phyloP scores from a whole-genome alignment of 2,113 vertebrate species.

The Oreotragus oreotragus region DNA sequence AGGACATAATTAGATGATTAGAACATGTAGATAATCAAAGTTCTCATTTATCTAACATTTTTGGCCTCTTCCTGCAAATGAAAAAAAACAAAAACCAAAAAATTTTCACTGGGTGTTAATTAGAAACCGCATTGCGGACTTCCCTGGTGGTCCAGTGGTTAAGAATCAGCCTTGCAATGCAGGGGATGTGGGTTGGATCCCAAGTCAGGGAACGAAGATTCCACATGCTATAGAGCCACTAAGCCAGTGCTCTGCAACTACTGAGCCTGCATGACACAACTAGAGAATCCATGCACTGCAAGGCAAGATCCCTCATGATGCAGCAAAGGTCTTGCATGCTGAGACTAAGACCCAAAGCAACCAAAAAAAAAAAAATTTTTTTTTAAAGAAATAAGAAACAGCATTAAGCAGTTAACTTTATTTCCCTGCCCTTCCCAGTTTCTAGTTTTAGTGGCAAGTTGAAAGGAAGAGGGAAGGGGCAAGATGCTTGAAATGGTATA shows the following conservation, averaged over 20 bases:
- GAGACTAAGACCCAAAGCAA: background rate
- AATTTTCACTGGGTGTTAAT: background rate
- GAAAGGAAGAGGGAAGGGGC: background rate
- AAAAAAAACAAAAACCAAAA: constrained; percentile 11
- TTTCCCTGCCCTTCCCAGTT: background rate
- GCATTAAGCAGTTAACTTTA: background rate
- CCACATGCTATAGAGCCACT: background rate
- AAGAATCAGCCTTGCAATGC: background rate
- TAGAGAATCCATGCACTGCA: background rate
- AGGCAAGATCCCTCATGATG: background rate
- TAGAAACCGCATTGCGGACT: background rate
- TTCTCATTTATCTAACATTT: background rate
- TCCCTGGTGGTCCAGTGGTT: background rate
- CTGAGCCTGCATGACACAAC: background rate
- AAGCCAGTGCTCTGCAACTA: background rate
- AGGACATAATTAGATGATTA: background rate
- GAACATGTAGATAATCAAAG: background rate
- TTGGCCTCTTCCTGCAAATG: background rate
- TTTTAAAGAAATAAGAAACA: background rate
- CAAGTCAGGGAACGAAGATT: background rate
- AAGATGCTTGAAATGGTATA: background rate
- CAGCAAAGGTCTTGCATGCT: background rate
- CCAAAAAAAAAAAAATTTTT: background rate
- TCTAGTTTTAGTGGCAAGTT: background rate
- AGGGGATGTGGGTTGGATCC: background rate